Percentiles rank a stretch among this genome's conserved stretches.
Conservation (phyloP, 2,113 vertebrate genomes). For the Oryzias curvinotus region DNA sequence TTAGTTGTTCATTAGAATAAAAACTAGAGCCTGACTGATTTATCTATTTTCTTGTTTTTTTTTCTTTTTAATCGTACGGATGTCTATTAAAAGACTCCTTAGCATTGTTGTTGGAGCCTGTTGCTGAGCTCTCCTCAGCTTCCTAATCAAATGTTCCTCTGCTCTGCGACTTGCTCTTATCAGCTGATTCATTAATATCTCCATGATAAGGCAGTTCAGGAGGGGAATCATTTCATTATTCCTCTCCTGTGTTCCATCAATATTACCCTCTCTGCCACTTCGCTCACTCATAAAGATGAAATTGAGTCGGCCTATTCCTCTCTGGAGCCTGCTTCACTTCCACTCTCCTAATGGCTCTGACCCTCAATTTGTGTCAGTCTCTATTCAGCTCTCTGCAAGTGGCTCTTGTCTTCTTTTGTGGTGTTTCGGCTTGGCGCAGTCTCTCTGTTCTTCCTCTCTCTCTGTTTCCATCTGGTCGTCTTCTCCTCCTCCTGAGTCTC, state of each 20-base stretch:
- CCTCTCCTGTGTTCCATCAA: slow-evolving; percentile 49
- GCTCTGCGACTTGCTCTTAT: slow-evolving; percentile 32
- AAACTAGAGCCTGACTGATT: no score
- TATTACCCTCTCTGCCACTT: slow-evolving; percentile 49
- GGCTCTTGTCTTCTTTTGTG: slow-evolving; percentile 37
- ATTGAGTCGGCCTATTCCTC: slow-evolving; percentile 57
- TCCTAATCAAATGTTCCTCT: slow-evolving; percentile 51
- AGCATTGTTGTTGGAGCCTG: neutral
- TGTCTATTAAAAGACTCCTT: neutral
- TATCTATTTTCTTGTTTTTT: no score
- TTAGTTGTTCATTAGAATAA: no score
- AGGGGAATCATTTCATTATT: slow-evolving; percentile 59
- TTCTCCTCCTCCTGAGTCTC: slow-evolving; percentile 54
- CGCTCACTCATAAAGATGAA: slow-evolving; percentile 63
- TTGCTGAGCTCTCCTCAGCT: slow-evolving; percentile 22
- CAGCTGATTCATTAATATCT: slow-evolving; percentile 48
- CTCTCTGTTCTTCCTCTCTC: slow-evolving; percentile 31
- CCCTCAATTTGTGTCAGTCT: slow-evolving; percentile 64
- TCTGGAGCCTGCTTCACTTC: slow-evolving; percentile 55
- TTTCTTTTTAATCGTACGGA: no score
- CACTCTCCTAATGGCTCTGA: slow-evolving; percentile 47
- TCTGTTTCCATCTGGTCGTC: slow-evolving; percentile 60
- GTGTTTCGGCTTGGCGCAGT: slow-evolving; percentile 43
- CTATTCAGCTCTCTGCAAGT: slow-evolving; percentile 46
- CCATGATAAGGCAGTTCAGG: slow-evolving; percentile 29